Conservation (phyloP, 2,113 vertebrate species). For the Gymnorhina tibicen region DNA sequence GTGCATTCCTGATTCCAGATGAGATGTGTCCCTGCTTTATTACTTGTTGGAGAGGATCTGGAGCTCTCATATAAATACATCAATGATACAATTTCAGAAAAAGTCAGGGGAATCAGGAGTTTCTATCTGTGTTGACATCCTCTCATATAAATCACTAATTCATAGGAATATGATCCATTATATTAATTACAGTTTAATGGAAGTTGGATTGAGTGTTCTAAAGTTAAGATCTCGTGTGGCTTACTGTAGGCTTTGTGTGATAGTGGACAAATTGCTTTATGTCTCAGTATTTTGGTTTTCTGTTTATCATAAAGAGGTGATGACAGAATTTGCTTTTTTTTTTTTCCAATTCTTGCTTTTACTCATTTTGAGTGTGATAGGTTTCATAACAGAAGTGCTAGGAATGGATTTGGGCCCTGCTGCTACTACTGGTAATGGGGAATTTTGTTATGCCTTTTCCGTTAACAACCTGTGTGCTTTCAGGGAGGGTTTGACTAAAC, state of each 20-base stretch:
- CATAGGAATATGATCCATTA: background rate
- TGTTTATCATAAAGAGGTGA: background rate
- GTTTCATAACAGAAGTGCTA: background rate
- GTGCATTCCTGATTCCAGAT: background rate
- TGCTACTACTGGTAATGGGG: background rate
- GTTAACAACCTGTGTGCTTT: background rate
- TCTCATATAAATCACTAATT: background rate
- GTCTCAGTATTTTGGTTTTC: background rate
- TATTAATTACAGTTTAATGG: background rate
- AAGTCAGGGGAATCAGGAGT: background rate
- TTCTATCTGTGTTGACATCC: background rate
- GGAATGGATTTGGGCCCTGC: background rate
- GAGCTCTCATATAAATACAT: background rate
- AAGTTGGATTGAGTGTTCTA: background rate
- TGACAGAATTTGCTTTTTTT: background rate
- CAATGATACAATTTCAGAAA: background rate
- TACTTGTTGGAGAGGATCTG: background rate
- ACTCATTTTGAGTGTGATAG: background rate
- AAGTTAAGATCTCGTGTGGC: background rate
- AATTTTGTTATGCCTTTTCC: background rate
- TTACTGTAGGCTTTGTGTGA: background rate
- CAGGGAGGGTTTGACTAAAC: background rate
- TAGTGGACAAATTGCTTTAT: background rate
- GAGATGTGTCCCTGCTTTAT: rapidly evolving
- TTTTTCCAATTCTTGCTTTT: background rate